phyloP scores from a whole-genome alignment of 1,140 invertebrate genomes.

The Listronotus bonariensis region DNA sequence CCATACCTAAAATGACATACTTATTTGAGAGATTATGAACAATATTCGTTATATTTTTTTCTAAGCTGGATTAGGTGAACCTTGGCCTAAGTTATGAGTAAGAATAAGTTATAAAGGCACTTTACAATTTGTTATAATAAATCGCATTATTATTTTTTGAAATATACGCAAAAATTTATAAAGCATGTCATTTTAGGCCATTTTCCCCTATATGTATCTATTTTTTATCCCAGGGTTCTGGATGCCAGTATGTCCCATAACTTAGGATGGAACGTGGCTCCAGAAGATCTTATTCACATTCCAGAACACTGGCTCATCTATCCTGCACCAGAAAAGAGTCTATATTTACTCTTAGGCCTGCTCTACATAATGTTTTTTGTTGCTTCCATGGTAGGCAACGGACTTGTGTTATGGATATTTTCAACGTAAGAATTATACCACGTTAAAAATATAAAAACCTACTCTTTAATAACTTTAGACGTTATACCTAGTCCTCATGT shows the following conservation, averaged over 20 bases:
- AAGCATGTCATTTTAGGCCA: no score
- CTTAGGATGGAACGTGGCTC: conserved; percentile 76
- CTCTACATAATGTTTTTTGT: conserved; percentile 81
- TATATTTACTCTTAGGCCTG: conserved; percentile 81
- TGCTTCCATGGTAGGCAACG: conserved; percentile 79
- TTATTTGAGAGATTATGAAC: not conserved
- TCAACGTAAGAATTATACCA: conserved; percentile 59
- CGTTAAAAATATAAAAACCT: not conserved
- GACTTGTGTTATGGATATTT: conserved; percentile 89
- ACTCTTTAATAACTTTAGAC: not conserved
- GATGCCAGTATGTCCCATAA: conserved; percentile 23
- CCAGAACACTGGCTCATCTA: conserved; percentile 83
- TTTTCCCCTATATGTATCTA: not conserved
- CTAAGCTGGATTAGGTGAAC: no score
- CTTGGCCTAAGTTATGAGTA: no score
- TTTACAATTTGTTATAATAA: no score
- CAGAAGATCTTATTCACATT: conserved; percentile 76
- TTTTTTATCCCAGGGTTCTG: conserved; percentile 16
- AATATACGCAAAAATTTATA: no score
- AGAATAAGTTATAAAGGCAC: no score
- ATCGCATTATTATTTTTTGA: no score
- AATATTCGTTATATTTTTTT: conserved; percentile 2
- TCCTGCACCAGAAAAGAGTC: conserved; percentile 76
- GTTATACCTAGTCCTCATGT: no score
- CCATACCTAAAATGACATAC: no score